These are phyloP conservation scores for Peromyscus californicus DNA, from an alignment of 2,113 vertebrate genomes.

Conservation along the genomic window DNA sequence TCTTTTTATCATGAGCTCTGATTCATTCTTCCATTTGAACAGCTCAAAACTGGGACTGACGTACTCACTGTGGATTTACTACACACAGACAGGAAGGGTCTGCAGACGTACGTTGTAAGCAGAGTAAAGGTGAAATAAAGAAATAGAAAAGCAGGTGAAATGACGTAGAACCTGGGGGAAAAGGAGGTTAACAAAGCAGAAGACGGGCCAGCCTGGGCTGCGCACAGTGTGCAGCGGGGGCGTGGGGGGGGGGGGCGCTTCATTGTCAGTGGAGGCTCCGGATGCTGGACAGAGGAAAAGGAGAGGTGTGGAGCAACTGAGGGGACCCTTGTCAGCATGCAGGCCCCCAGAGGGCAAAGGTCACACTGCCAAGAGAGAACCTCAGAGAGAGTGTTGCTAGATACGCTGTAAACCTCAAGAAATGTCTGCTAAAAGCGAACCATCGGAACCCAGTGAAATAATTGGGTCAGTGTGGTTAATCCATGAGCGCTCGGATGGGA, in stretches of 20 bases:
- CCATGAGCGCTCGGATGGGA: background rate
- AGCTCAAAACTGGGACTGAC: background rate
- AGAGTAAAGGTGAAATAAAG: background rate
- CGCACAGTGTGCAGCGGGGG: background rate
- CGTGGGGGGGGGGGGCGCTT: too few relatives aligned
- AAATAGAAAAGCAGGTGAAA: background rate
- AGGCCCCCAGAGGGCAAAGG: background rate
- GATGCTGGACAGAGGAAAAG: background rate
- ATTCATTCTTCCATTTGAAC: background rate
- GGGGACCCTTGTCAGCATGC: rapidly evolving
- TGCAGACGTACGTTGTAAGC: background rate
- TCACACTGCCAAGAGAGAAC: background rate
- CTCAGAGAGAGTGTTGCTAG: background rate
- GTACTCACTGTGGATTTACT: too few relatives aligned
- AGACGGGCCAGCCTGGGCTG: too few relatives aligned
- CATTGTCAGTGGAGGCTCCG: background rate
- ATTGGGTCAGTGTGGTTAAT: background rate
- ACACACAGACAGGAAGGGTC: background rate
- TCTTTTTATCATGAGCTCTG: background rate
- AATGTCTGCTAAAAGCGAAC: background rate
- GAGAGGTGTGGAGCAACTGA: too few relatives aligned
- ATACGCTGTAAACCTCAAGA: background rate
- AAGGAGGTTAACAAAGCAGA: too few relatives aligned
- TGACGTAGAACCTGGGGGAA: too few relatives aligned
- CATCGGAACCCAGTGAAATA: background rate